These are phyloP conservation scores for Pipistrellus kuhlii DNA, from an alignment of 2,797 vertebrate species.

Conservation along the genomic window DNA sequence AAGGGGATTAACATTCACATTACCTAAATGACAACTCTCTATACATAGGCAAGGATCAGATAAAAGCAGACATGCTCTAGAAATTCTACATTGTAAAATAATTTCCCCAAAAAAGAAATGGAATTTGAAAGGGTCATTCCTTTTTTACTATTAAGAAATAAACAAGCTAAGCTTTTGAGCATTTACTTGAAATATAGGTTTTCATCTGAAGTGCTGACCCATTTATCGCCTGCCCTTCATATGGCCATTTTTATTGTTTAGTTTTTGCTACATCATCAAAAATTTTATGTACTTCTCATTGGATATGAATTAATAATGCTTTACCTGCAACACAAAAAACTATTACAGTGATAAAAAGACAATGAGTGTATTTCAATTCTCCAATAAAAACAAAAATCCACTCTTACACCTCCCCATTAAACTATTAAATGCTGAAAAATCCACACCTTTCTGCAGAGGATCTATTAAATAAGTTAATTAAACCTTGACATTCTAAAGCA, in stretches of 20 bases:
- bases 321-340: slow-evolving; percentile 74
- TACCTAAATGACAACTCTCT: slow-evolving; percentile 24
- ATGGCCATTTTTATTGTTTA: slow-evolving; percentile 54
- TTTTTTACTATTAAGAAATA: slow-evolving; percentile 44
- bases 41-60: slow-evolving; percentile 25
- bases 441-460: slow-evolving; percentile 32
- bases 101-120: background rate
- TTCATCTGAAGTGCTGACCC: slow-evolving; percentile 41
- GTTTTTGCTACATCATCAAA: slow-evolving; percentile 58
- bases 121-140: slow-evolving; percentile 1
- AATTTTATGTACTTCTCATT: slow-evolving; percentile 61
- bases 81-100: slow-evolving; percentile 26
- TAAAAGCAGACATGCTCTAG: background rate
- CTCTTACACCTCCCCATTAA: background rate
- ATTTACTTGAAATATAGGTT: slow-evolving; percentile 49
- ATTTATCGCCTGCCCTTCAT: background rate
- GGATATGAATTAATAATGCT: slow-evolving; percentile 76
- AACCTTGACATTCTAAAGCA: slow-evolving; percentile 67
- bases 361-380: slow-evolving; percentile 56
- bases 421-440: slow-evolving; percentile 63
- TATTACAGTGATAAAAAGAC: slow-evolving; percentile 71
- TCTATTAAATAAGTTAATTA: slow-evolving; percentile 74
- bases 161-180: background rate
- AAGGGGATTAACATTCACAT: slow-evolving; percentile 52
- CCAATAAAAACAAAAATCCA: slow-evolving; percentile 54